phyloP scores from a whole-genome alignment of 2,797 vertebrate genomes.

The Steatocranus sp. region DNA sequence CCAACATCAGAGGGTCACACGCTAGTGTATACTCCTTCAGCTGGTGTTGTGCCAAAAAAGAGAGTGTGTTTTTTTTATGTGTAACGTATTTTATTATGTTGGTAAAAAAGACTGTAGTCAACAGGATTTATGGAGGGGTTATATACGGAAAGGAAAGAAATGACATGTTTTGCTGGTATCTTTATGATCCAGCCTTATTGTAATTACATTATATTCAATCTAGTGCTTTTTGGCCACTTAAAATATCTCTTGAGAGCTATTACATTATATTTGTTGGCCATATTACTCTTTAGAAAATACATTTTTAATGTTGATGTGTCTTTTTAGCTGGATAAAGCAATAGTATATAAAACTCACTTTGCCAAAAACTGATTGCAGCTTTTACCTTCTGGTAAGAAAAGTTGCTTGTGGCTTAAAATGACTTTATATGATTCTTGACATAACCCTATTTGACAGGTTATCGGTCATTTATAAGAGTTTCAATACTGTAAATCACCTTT shows the following conservation, averaged over 20 bases:
- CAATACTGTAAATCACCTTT: not conserved
- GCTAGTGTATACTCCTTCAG: not conserved
- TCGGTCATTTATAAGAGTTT: not conserved
- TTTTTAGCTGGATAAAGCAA: not conserved
- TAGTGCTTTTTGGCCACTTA: not conserved
- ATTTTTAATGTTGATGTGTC: not conserved
- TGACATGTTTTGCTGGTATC: not conserved
- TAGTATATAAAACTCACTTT: not conserved
- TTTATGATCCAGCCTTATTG: not conserved
- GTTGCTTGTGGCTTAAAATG: not conserved
- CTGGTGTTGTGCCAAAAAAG: not conserved
- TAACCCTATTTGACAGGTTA: not conserved
- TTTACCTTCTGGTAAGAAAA: not conserved
- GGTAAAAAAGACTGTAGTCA: not conserved
- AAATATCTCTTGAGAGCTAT: not conserved
- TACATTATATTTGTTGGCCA: not conserved
- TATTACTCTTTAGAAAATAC: not conserved
- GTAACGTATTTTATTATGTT: not conserved
- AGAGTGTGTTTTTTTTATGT: not conserved
- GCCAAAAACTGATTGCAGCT: not conserved
- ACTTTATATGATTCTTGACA: not conserved
- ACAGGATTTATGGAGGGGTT: not conserved
- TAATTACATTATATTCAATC: not conserved
- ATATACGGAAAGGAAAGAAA: not conserved
- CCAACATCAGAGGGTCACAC: not conserved